Conservation (phyloP, 64 coral and sea anemone genomes). For the Actinia tenebrosa region DNA sequence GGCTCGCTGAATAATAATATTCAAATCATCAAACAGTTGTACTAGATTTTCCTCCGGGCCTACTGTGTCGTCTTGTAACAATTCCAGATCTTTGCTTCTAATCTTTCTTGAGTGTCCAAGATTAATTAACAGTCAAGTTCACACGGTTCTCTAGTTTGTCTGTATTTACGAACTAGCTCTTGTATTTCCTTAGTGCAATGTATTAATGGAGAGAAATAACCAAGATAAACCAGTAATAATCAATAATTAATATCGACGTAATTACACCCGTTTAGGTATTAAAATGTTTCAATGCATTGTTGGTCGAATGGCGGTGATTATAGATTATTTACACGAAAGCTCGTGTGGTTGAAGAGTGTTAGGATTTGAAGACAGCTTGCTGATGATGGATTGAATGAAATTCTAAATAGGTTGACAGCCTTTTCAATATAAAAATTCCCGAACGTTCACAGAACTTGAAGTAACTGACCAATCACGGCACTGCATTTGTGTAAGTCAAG, state of each 20-base stretch:
- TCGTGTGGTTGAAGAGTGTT: not conserved
- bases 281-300: not conserved
- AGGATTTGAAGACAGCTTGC: not conserved
- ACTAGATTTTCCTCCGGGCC: too few species aligned
- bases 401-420: not conserved
- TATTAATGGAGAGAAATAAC: not conserved
- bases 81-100: not conserved
- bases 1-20: too few species aligned
- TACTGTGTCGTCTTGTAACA: not conserved
- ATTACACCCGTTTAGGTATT: not conserved
- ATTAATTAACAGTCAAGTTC: not conserved
- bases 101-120: not conserved
- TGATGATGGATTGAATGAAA: not conserved
- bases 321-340: not conserved
- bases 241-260: not conserved
- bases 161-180: not conserved
- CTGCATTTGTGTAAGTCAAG: not conserved
- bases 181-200: not conserved
- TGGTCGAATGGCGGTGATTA: not conserved
- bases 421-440: conserved; percentile 3
- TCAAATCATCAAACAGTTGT: too few species aligned
- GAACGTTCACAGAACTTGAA: not conserved
- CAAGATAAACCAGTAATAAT: not conserved
- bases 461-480: not conserved
- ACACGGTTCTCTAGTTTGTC: not conserved